A percentile compares a stretch with the other conserved stretches of the same genome.
Conservation (phyloP, 2,797 vertebrate species). For the Crypturellus tataupa region DNA sequence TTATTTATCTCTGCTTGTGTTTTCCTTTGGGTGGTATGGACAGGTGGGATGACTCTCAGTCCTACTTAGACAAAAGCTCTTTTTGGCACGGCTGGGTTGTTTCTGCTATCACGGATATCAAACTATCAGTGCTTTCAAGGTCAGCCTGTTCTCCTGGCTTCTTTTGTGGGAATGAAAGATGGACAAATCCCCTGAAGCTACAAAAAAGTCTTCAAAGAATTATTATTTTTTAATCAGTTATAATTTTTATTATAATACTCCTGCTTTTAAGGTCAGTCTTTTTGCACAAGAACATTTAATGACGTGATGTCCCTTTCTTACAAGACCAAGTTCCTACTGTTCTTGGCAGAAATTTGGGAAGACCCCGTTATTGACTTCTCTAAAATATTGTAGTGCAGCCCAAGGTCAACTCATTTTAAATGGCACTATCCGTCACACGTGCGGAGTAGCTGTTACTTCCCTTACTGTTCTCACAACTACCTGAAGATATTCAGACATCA, state of each 20-base stretch:
- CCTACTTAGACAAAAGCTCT: background rate
- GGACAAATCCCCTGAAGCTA: background rate
- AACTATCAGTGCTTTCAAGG: background rate
- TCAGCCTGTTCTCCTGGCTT: background rate
- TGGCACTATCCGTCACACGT: accelerated
- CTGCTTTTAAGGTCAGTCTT: background rate
- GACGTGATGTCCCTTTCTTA: background rate
- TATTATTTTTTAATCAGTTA: background rate
- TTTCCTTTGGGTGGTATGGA: background rate
- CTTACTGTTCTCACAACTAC: background rate
- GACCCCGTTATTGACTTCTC: background rate
- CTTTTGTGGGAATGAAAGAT: background rate
- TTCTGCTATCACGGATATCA: background rate
- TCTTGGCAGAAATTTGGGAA: background rate
- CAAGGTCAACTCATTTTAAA: background rate
- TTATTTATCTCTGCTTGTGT: background rate
- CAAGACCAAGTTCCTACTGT: background rate
- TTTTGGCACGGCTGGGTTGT: background rate
- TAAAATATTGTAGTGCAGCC: background rate
- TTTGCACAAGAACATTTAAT: background rate
- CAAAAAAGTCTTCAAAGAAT: background rate
- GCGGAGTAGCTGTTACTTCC: background rate
- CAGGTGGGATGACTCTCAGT: background rate
- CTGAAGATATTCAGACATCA: background rate
- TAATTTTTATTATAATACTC: background rate